Evolutionary conservation across 2,888 invertebrate species (phyloP).

Genomic region (Acleris laterana): DNA sequence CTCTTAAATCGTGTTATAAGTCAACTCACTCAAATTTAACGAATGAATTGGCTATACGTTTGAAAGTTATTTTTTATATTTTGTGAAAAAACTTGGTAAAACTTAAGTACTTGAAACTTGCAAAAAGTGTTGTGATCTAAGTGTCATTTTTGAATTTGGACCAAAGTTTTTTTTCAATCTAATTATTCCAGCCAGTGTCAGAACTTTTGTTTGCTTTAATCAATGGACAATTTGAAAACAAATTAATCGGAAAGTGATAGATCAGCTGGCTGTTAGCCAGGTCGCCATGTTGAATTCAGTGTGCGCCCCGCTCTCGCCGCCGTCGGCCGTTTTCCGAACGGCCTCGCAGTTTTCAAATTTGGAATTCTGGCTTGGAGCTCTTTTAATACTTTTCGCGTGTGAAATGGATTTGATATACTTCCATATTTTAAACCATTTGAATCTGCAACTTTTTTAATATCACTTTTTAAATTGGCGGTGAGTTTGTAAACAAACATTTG

Average conservation of each 20-base stretch:
- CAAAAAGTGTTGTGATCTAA: too few relatives aligned
- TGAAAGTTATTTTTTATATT: too few relatives aligned
- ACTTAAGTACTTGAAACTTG: too few relatives aligned
- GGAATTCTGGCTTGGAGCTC: conserved; percentile 75
- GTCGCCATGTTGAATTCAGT: conserved; percentile 67
- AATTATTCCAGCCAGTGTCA: too few relatives aligned
- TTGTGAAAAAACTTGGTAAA: too few relatives aligned
- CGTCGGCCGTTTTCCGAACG: conserved; percentile 58
- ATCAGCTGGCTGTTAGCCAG: conserved; percentile 42
- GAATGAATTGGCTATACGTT: too few relatives aligned
- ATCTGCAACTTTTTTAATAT: conserved; percentile 39
- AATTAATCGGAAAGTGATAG: conserved; percentile 27
- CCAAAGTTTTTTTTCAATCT: too few relatives aligned
- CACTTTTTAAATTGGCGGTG: neutral
- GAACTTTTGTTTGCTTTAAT: neutral
- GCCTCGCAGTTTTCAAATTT: conserved; percentile 66
- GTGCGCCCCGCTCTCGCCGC: conserved; percentile 62
- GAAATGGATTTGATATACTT: conserved; percentile 80
- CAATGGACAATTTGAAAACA: neutral
- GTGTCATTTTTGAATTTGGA: too few relatives aligned
- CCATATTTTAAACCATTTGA: conserved; percentile 57
- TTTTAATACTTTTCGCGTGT: conserved; percentile 74
- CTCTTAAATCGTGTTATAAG: too few relatives aligned
- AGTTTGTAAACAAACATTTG: neutral
- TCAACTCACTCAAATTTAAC: too few relatives aligned